Evolutionary conservation across 2,888 invertebrate genomes (phyloP), one percentile per base, ranked within the genome.

Genomic region (Asteroscopus sphinx): DNA sequence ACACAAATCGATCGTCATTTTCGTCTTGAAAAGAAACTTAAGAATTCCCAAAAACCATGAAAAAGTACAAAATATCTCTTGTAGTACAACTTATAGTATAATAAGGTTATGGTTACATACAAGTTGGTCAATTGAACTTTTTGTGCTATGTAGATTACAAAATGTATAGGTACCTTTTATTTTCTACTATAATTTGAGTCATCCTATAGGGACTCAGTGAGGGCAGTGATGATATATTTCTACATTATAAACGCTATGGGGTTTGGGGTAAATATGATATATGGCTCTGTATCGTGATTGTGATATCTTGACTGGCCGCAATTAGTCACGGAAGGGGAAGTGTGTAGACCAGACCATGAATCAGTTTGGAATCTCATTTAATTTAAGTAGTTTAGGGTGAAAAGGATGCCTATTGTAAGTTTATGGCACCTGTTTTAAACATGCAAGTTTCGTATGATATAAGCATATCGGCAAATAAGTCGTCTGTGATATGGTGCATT

Each of bases 301-400:
- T 68, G 63, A 56, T 61, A 45, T 6, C 49, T 35, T 55, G 64
- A 46, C 51, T 46, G 44, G 30, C 35, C 21, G 13, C 59, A 61
- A 73, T 73, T 73, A 64, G 73, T 73, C 61, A 70, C 57, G 68
- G 57, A 45, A 39, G 58, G 73, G 73, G 70, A 48, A 36, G 26
- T 17, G 47, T 41, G 51, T 9, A 46, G 57, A 39, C 57, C 48
- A 55, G 33, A 49, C 52, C 33, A 54, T 67, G 68, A 73, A 60
- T 68, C 59, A 63, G 58, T 53, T 53, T 21, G 5, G 17, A 58
- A 51, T 48, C 36, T 49, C 46, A 58, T 62, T 62, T 59, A 57
- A 53, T 55, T 61, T 47, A 11, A 62, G 62, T 47, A 25, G 49
- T 32, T 39, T 16, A 30, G 30, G 45, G 40, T 25, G 61, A 47